Evolutionary conservation across 1,140 invertebrate genomes (phyloP).

Genomic region (Drosophila trapezifrons): DNA sequence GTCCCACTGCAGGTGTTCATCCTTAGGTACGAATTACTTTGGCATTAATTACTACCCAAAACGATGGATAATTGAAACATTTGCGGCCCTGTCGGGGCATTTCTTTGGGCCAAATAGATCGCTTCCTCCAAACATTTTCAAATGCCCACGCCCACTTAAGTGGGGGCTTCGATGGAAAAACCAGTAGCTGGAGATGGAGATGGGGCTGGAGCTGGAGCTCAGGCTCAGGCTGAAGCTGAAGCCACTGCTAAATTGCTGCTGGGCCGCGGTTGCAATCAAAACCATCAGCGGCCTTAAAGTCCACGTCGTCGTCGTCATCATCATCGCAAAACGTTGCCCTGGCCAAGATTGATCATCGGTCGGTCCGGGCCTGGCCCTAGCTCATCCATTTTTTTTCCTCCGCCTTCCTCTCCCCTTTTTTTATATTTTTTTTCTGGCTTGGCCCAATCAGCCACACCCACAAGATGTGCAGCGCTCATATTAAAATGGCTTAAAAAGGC

Average conservation of each 20-base stretch:
- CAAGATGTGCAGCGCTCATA: conserved; percentile 61
- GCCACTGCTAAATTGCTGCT: conserved; percentile 48
- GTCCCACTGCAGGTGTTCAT: conserved; percentile 41
- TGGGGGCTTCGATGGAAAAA: conserved; percentile 51
- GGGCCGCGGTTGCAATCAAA: conserved; percentile 65
- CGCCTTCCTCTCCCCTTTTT: not conserved
- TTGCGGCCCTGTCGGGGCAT: conserved; percentile 54
- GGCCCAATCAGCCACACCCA: conserved; percentile 77
- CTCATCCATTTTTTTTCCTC: conserved; percentile 66
- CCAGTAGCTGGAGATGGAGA: conserved; percentile 51
- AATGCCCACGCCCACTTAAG: conserved; percentile 72
- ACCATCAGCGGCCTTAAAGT: conserved; percentile 51
- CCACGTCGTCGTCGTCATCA: conserved; percentile 55
- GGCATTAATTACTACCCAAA: conserved; percentile 39
- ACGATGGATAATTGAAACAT: conserved; percentile 68
- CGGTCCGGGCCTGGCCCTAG: conserved; percentile 31
- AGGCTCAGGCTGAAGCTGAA: conserved; percentile 14
- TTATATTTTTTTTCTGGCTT: conserved; percentile 22
- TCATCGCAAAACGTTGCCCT: conserved; percentile 57
- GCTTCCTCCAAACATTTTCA: conserved; percentile 71
- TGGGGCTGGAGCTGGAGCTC: not conserved
- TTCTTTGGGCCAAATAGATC: conserved; percentile 67
- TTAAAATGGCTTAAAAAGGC: conserved; percentile 68
- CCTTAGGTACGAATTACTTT: conserved; percentile 23
- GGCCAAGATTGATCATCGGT: conserved; percentile 74